Percentiles rank a stretch among this genome's conserved stretches.
phyloP scores from a whole-genome alignment of 2,113 vertebrate species.

The Scalopus aquaticus region DNA sequence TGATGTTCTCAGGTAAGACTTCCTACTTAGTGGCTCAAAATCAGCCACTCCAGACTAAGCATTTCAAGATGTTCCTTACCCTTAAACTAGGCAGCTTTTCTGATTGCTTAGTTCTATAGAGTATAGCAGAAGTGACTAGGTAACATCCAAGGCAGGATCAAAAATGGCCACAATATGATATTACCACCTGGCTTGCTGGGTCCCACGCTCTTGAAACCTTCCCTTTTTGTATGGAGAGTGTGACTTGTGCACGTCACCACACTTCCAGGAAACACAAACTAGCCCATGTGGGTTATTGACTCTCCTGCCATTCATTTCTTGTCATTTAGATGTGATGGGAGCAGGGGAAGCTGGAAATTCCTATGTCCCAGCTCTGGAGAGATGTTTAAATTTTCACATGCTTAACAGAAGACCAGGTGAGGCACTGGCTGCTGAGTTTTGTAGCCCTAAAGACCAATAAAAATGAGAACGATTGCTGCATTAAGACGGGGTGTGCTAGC shows the following conservation, averaged over 20 bases:
- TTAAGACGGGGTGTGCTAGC: background rate
- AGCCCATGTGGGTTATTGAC: background rate
- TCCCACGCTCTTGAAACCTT: background rate
- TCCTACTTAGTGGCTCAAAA: background rate
- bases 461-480: background rate
- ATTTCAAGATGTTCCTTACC: background rate
- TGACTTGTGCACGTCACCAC: background rate
- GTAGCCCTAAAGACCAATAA: background rate
- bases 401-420: background rate
- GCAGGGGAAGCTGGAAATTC: background rate
- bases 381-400: background rate
- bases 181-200: background rate
- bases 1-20: background rate
- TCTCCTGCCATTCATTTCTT: background rate
- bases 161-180: background rate
- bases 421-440: background rate
- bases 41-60: background rate
- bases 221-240: background rate
- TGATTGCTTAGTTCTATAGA: background rate
- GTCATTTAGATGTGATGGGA: background rate
- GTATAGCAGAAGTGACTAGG: background rate
- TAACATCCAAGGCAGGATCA: background rate
- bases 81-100: background rate
- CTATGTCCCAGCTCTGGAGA: background rate
- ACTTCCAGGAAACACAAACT: background rate